These are phyloP conservation scores for Oxyura jamaicensis DNA, from an alignment of 2,113 vertebrate species.

Conservation along the genomic window DNA sequence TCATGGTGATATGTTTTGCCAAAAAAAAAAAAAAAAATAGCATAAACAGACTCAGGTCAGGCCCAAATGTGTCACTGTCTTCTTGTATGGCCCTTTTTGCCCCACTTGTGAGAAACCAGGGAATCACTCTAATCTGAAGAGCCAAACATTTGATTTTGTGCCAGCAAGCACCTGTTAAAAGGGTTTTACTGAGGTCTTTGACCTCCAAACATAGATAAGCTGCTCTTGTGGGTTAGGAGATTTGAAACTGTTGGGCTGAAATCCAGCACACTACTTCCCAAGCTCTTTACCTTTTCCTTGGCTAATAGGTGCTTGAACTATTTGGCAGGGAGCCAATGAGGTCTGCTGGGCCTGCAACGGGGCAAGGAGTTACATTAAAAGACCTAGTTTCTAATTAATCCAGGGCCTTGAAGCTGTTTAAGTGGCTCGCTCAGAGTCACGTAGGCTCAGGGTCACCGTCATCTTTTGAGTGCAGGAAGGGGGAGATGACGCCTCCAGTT, in stretches of 20 bases:
- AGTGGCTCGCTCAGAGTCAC: neutral
- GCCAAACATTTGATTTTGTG: neutral
- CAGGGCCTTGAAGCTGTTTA: neutral
- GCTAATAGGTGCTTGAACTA: slow-evolving; percentile 72
- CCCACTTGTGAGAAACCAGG: neutral
- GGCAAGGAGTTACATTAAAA: neutral
- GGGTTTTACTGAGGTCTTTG: slow-evolving; percentile 38
- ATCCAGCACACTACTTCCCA: slow-evolving; percentile 22
- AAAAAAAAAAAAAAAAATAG: neutral
- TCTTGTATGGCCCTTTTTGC: neutral
- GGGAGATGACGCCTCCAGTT: neutral
- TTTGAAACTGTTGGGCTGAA: slow-evolving; percentile 42
- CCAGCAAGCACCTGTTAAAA: neutral
- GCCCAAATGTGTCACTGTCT: rapidly evolving
- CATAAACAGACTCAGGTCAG: neutral
- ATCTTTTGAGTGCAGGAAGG: rapidly evolving
- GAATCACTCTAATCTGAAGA: neutral
- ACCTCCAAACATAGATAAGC: slow-evolving; percentile 50
- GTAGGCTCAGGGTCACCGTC: neutral
- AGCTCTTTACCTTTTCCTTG: slow-evolving; percentile 60
- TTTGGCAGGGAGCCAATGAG: slow-evolving; percentile 53
- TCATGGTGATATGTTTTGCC: rapidly evolving
- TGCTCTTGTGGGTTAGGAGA: slow-evolving; percentile 25
- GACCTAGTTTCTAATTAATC: slow-evolving; percentile 52
- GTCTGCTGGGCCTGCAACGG: neutral